These are phyloP conservation scores for Sarcophaga peregrina DNA, from an alignment of 1,140 invertebrate genomes.

Conservation along the genomic window DNA sequence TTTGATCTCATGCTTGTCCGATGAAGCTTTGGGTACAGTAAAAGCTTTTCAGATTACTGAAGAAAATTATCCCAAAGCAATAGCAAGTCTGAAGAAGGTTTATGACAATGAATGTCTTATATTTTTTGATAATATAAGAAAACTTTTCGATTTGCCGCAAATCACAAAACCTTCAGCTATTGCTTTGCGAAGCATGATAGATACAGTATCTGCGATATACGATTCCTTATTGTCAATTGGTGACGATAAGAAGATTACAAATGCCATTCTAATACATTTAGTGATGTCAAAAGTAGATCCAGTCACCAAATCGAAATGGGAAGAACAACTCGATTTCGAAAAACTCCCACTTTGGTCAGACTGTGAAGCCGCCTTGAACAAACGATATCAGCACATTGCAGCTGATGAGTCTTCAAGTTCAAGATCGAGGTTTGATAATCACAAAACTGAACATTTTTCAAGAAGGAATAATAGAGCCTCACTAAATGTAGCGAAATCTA, in stretches of 20 bases:
- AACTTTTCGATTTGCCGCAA: not conserved
- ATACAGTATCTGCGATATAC: slow-evolving; percentile 25
- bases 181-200: slow-evolving; percentile 26
- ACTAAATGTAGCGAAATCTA: no score
- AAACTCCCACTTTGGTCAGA: slow-evolving; percentile 18
- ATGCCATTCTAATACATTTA: slow-evolving; percentile 31
- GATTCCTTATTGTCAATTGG: slow-evolving; percentile 30
- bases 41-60: slow-evolving; percentile 28
- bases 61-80: slow-evolving; percentile 37
- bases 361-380: slow-evolving; percentile 7
- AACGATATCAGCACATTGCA: slow-evolving; percentile 24
- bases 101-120: slow-evolving; percentile 10
- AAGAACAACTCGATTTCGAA: slow-evolving; percentile 38
- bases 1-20: not conserved
- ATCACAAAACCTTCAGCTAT: slow-evolving; percentile 21
- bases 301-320: slow-evolving; percentile 25
- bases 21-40: slow-evolving; percentile 1
- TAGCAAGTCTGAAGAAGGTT: slow-evolving; percentile 28
- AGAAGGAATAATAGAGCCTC: not conserved
- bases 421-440: not conserved
- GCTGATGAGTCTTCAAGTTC: not conserved
- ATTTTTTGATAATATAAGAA: slow-evolving; percentile 22
- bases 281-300: slow-evolving; percentile 33
- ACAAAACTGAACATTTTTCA: not conserved
- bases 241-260: slow-evolving; percentile 20